Conservation (phyloP, 2,888 invertebrate species). For the Bembecia ichneumoniformis region DNA sequence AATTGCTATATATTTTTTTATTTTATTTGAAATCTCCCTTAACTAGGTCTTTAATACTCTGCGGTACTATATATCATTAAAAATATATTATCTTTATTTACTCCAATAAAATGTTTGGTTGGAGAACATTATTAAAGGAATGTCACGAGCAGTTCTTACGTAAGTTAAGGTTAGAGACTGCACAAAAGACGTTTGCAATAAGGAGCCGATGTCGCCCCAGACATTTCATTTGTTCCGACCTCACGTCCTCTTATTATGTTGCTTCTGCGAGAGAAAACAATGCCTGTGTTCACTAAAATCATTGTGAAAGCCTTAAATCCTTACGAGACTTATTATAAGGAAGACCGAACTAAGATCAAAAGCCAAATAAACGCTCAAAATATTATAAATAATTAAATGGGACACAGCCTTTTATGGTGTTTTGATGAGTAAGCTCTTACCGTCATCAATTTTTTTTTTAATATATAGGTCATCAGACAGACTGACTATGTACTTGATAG, state of each 20-base stretch:
- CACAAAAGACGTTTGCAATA: constrained; percentile 3
- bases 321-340: neutral
- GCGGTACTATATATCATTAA: too few relatives aligned
- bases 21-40: too few relatives aligned
- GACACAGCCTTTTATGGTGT: too few relatives aligned
- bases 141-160: neutral
- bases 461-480: too few relatives aligned
- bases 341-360: too few relatives aligned
- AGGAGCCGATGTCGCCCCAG: constrained; percentile 9
- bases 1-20: too few relatives aligned
- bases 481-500: too few relatives aligned
- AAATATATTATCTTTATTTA: neutral
- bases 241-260: constrained; percentile 24
- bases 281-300: neutral
- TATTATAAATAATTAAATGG: too few relatives aligned
- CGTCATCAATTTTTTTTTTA: too few relatives aligned
- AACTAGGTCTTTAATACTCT: too few relatives aligned
- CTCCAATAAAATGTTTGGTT: neutral
- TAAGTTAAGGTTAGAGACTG: neutral
- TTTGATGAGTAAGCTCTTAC: too few relatives aligned
- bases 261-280: constrained; percentile 2
- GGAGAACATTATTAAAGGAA: neutral
- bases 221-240: constrained; percentile 26
- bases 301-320: neutral
- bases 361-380: too few relatives aligned